Evolutionary conservation across 1,140 invertebrate species (phyloP).

Genomic region (Myzus persicae): DNA sequence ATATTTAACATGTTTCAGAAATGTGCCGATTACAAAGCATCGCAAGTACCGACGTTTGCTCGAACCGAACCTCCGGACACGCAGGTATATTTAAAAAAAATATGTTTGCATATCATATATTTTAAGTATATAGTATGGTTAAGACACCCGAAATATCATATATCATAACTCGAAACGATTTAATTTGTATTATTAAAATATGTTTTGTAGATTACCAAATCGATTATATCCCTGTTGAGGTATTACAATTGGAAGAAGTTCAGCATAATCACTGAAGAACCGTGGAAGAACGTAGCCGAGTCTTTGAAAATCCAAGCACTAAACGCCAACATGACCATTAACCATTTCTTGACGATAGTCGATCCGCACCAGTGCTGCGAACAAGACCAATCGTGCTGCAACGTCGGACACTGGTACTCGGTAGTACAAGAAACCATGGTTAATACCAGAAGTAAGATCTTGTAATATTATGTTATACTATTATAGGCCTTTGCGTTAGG

Average conservation of each 20-base stretch:
- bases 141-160: neutral
- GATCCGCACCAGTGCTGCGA: constrained; percentile 80
- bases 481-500: too few relatives aligned
- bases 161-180: neutral
- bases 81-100: constrained; percentile 70
- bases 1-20: constrained; percentile 74
- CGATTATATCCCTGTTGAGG: constrained; percentile 84
- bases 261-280: constrained; percentile 86
- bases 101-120: neutral
- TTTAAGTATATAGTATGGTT: too few relatives aligned
- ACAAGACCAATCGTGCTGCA: constrained; percentile 75
- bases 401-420: constrained; percentile 80
- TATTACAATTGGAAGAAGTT: constrained; percentile 95
- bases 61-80: constrained; percentile 92
- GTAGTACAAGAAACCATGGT: constrained; percentile 89
- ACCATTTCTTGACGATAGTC: constrained; percentile 74
- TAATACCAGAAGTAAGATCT: constrained; percentile 79
- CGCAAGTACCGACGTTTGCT: constrained; percentile 88
- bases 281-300: constrained; percentile 79
- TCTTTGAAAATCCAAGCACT: constrained; percentile 77
- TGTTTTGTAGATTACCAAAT: constrained; percentile 84
- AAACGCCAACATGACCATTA: constrained; percentile 81
- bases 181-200: constrained; percentile 55
- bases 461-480: neutral
- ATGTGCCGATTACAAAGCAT: constrained; percentile 90